A percentile compares a stretch with the other conserved stretches of the same genome.
These are phyloP conservation scores for Phalacrocorax carbo DNA, from an alignment of 2,113 vertebrate genomes.

Conservation along the genomic window DNA sequence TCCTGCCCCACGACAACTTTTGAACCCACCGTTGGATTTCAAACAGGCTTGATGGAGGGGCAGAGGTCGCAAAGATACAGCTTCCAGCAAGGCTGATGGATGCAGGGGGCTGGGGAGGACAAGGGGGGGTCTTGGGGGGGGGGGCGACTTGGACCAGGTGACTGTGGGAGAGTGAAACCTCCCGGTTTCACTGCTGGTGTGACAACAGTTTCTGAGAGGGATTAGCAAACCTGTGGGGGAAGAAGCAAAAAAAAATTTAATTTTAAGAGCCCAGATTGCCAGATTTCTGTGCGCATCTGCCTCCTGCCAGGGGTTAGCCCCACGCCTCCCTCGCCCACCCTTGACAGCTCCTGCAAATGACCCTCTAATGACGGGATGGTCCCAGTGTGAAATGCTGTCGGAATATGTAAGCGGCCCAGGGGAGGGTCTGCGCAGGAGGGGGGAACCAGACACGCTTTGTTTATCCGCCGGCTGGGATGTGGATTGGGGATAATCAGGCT, in stretches of 20 bases:
- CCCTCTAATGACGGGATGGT: constrained; percentile 53
- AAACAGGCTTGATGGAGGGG: background rate
- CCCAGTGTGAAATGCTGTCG: background rate
- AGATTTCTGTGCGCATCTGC: background rate
- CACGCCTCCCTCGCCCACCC: background rate
- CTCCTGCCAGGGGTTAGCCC: constrained; percentile 2
- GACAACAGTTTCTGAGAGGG: background rate
- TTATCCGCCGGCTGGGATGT: constrained; percentile 56
- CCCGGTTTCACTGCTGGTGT: background rate
- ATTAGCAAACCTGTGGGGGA: background rate
- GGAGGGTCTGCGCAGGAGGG: background rate
- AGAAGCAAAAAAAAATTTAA: background rate
- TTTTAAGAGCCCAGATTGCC: background rate
- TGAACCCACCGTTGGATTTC: background rate
- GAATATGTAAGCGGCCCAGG: background rate
- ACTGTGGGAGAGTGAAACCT: background rate
- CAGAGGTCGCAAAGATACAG: constrained; percentile 15
- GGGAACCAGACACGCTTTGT: constrained; percentile 65
- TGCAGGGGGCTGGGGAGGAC: background rate
- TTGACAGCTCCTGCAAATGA: constrained; percentile 64
- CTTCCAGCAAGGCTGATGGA: background rate
- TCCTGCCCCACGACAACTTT: background rate
- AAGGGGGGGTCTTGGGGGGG: no score
- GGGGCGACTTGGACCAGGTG: background rate
- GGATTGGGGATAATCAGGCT: constrained; percentile 56